These are phyloP conservation scores for Cichladusa arquata DNA, from an alignment of 2,113 vertebrate genomes.

Conservation along the genomic window DNA sequence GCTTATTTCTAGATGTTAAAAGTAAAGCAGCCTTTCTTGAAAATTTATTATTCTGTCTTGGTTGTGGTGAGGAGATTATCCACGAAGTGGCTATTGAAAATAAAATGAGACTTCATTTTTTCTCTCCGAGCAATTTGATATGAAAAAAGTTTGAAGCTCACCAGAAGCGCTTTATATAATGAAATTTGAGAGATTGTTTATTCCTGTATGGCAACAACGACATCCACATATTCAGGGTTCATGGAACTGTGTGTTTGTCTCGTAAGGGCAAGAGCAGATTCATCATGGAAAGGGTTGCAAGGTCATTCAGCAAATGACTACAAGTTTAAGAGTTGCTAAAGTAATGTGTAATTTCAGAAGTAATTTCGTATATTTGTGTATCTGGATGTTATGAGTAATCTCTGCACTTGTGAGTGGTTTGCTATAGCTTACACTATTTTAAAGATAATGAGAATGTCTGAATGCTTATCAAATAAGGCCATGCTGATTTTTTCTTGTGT, in stretches of 20 bases:
- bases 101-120: not conserved
- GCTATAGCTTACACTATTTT: not conserved
- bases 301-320: not conserved
- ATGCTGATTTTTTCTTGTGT: not conserved
- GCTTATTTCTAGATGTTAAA: not conserved
- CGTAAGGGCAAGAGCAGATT: not conserved
- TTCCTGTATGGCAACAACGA: not conserved
- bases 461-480: not conserved
- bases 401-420: not conserved
- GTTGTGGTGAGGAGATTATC: not conserved
- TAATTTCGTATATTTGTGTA: not conserved
- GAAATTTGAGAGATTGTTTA: not conserved
- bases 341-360: not conserved
- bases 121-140: not conserved
- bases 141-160: not conserved
- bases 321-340: not conserved
- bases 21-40: not conserved
- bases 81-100: not conserved
- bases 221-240: not conserved
- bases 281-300: accelerated
- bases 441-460: not conserved
- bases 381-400: not conserved
- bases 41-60: not conserved
- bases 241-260: not conserved
- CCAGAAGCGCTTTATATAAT: not conserved